phyloP scores from a whole-genome alignment of 2,797 vertebrate genomes.

The Silurus lanzhouensis region DNA sequence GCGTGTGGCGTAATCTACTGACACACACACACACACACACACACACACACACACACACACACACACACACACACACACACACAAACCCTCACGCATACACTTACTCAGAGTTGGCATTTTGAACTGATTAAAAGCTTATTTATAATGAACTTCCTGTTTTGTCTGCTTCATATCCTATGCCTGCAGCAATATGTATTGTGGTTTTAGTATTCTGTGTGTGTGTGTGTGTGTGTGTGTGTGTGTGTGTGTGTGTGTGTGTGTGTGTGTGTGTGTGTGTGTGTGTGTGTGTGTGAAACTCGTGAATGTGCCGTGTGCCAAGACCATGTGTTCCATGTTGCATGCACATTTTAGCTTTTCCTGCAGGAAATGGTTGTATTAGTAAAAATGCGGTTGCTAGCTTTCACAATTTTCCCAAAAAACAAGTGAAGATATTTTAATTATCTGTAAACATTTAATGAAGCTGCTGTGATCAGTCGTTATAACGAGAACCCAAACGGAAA shows the following conservation, averaged over 20 bases:
- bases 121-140: slow-evolving; percentile 79
- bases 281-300: slow-evolving; percentile 39
- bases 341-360: slow-evolving; percentile 40
- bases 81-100: slow-evolving; percentile 21
- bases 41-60: slow-evolving; percentile 27
- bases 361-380: neutral
- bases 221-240: slow-evolving; percentile 49
- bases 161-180: slow-evolving; percentile 75
- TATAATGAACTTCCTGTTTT: slow-evolving; percentile 79
- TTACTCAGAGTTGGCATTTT: slow-evolving; percentile 59
- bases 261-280: slow-evolving; percentile 55
- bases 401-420: neutral
- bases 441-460: neutral
- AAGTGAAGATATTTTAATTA: neutral
- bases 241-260: slow-evolving; percentile 51
- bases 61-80: slow-evolving; percentile 16
- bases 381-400: neutral
- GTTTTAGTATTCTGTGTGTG: slow-evolving; percentile 51
- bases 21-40: slow-evolving; percentile 31
- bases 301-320: slow-evolving; percentile 20
- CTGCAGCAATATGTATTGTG: slow-evolving; percentile 54
- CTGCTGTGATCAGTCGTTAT: neutral
- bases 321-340: slow-evolving; percentile 24
- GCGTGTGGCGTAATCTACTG: slow-evolving; percentile 37
- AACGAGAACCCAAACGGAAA: neutral